Evolutionary conservation across 2,888 invertebrate species (phyloP).

Genomic region (Teleogryllus oceanicus): DNA sequence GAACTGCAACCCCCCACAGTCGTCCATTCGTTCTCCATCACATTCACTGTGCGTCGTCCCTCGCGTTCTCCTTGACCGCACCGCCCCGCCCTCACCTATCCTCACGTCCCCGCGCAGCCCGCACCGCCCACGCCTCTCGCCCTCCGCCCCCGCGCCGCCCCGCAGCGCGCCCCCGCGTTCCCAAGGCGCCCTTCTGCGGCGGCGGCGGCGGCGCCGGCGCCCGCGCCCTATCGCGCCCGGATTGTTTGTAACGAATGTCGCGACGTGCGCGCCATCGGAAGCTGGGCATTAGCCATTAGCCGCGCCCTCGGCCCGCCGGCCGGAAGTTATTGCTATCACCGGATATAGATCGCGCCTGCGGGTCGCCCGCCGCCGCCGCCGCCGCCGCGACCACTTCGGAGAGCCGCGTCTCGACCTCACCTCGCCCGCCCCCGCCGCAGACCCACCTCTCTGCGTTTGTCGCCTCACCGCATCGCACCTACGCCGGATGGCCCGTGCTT

Average conservation of each 20-base stretch:
- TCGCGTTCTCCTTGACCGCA: no score
- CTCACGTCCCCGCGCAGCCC: background rate
- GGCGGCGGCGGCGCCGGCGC: background rate
- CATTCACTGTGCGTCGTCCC: no score
- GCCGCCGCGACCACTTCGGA: background rate
- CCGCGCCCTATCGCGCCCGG: background rate
- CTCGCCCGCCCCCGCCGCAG: background rate
- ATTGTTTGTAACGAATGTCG: constrained; percentile 5
- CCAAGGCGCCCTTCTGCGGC: background rate
- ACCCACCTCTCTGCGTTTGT: no score
- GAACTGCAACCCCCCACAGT: no score
- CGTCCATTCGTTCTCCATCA: no score
- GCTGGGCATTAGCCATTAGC: constrained; percentile 6
- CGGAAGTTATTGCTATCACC: constrained; percentile 1
- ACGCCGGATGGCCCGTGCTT: no score
- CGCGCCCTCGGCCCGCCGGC: background rate
- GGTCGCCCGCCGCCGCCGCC: background rate
- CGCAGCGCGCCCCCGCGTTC: background rate
- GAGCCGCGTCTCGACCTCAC: background rate
- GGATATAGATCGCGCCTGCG: constrained; percentile 6
- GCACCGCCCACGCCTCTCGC: background rate
- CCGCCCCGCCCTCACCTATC: background rate
- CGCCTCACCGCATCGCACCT: no score
- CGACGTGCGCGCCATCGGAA: constrained; percentile 9
- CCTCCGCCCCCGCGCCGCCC: background rate